A percentile compares a stretch with the other conserved stretches of the same genome.
Evolutionary conservation across 2,797 vertebrate species (phyloP).

Genomic region (Squalus acanthias): DNA sequence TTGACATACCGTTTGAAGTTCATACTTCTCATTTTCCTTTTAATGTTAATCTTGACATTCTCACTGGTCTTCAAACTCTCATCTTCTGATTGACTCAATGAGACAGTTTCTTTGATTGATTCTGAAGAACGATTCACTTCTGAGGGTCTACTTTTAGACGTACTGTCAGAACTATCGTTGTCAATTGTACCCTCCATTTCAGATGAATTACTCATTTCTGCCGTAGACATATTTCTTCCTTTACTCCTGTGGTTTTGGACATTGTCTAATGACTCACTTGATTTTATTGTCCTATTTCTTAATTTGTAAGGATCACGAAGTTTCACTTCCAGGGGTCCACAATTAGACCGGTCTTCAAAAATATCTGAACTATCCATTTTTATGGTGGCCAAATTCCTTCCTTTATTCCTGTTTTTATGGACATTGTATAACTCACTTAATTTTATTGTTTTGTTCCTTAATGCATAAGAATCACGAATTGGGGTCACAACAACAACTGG

Average conservation of each 20-base stretch:
- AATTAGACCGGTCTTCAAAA: not conserved
- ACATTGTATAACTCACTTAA: not conserved
- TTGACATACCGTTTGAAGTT: not conserved
- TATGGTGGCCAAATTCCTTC: not conserved
- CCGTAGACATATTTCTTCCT: not conserved
- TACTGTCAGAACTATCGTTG: not conserved
- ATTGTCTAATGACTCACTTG: not conserved
- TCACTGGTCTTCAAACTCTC: not conserved
- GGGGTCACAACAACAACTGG: constrained; percentile 3
- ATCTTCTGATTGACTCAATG: not conserved
- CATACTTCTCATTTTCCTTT: not conserved
- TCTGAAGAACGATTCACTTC: not conserved
- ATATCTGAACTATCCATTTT: not conserved
- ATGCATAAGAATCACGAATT: not conserved
- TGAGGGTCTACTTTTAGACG: not conserved
- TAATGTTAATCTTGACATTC: not conserved
- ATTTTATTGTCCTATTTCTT: not conserved
- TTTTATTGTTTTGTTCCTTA: not conserved
- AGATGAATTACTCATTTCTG: not conserved
- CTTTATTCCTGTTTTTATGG: not conserved
- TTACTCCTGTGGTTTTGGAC: not conserved
- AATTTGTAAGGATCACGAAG: not conserved
- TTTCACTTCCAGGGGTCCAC: not conserved
- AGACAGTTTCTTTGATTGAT: not conserved
- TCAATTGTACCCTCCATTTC: not conserved